A percentile compares a stretch with the other conserved stretches of the same genome.
Conservation (phyloP, 2,113 vertebrate genomes). For the Cyrtonyx montezumae region DNA sequence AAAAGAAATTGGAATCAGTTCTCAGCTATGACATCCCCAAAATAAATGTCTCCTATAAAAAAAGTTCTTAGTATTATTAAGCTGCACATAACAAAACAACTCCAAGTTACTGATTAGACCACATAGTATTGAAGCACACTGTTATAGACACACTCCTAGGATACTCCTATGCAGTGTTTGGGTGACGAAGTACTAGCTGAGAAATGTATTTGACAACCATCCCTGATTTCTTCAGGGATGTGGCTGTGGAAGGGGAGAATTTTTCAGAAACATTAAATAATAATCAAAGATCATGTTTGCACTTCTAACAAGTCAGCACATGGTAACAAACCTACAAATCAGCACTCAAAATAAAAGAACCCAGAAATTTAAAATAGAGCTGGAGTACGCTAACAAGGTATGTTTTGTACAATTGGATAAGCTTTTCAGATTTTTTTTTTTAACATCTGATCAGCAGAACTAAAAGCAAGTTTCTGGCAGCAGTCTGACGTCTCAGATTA, state of each 20-base stretch:
- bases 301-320: background rate
- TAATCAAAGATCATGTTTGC: background rate
- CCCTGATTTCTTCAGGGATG: background rate
- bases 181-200: background rate
- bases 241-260: background rate
- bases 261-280: background rate
- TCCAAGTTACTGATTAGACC: too few relatives aligned
- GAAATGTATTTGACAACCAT: background rate
- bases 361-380: background rate
- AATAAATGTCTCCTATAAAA: too few relatives aligned
- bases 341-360: background rate
- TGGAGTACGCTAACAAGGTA: background rate
- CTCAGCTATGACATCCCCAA: too few relatives aligned
- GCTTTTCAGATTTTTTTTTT: background rate
- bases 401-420: background rate
- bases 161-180: too few relatives aligned
- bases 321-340: background rate
- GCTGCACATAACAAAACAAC: too few relatives aligned
- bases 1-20: too few relatives aligned
- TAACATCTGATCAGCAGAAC: background rate
- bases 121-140: too few relatives aligned
- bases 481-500: background rate
- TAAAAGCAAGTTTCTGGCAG: background rate
- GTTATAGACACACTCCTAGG: too few relatives aligned
- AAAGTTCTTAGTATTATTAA: too few relatives aligned